A percentile compares a stretch with the other conserved stretches of the same genome.
phyloP scores from a whole-genome alignment of 2,113 vertebrate species.

The Aramus guarauna region DNA sequence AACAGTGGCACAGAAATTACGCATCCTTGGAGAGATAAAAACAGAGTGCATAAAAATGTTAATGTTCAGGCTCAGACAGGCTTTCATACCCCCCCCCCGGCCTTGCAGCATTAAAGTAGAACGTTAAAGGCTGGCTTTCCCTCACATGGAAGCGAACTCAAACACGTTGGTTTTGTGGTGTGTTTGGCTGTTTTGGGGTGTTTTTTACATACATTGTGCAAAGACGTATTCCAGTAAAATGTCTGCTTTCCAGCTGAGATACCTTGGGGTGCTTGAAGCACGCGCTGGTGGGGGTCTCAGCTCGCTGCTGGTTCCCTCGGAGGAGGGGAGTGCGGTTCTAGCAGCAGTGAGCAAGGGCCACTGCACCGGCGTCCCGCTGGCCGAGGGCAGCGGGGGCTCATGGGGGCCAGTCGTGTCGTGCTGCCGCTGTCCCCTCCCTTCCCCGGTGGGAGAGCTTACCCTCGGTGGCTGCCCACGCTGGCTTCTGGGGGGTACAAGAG shows the following conservation, averaged over 20 bases:
- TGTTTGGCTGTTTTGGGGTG: too few relatives aligned
- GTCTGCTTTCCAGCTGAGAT: neutral
- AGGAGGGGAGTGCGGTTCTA: neutral
- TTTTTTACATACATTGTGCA: neutral
- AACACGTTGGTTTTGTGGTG: neutral
- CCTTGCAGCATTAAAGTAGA: neutral
- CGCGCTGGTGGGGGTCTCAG: too few relatives aligned
- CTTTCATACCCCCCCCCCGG: neutral
- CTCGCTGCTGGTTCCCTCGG: neutral
- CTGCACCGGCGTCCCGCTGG: fast-evolving
- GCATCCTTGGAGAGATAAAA: neutral
- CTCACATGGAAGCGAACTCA: neutral
- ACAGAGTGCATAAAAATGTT: neutral
- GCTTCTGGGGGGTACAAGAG: neutral
- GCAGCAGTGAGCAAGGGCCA: neutral
- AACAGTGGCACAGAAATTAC: neutral
- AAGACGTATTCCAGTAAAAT: neutral
- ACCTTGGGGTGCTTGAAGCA: neutral
- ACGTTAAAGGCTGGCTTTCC: neutral
- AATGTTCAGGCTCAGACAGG: neutral
- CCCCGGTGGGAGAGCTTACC: neutral
- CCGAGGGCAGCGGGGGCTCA: neutral
- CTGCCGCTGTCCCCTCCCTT: neutral
- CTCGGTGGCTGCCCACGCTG: too few relatives aligned
- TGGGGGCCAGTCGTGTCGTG: fast-evolving